A percentile compares a stretch with the other conserved stretches of the same genome.
phyloP scores from a whole-genome alignment of 2,888 invertebrate genomes.

The Megaustenia siamemsis region DNA sequence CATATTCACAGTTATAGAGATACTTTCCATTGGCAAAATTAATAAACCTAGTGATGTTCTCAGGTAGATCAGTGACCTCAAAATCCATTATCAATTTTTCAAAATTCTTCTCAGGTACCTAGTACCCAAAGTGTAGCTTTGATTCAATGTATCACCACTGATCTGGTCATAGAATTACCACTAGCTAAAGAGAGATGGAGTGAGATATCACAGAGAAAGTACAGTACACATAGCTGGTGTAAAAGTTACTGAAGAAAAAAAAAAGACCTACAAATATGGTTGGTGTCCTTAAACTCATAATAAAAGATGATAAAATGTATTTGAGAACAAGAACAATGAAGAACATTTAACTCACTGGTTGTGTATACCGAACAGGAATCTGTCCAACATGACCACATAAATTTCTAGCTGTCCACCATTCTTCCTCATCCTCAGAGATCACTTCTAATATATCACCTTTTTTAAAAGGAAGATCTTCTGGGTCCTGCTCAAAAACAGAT shows the following conservation, averaged over 20 bases:
- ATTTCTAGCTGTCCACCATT: constrained; percentile 99
- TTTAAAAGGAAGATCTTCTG: constrained; percentile 96
- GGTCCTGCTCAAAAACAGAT: constrained; percentile 84
- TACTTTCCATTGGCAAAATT: too few relatives aligned
- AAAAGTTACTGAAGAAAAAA: neutral
- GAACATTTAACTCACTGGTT: constrained; percentile 7
- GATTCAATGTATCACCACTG: too few relatives aligned
- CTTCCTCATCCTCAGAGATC: constrained; percentile 96
- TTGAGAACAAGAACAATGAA: neutral
- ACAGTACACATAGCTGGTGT: too few relatives aligned
- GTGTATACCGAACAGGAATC: constrained; percentile 87
- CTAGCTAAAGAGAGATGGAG: too few relatives aligned
- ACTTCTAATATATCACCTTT: constrained; percentile 95
- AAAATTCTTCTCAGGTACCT: too few relatives aligned
- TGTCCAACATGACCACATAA: constrained; percentile 91
- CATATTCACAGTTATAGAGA: too few relatives aligned
- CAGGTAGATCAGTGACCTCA: too few relatives aligned
- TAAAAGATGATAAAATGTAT: neutral
- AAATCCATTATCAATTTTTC: too few relatives aligned
- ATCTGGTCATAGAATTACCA: too few relatives aligned
- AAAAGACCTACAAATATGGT: neutral
- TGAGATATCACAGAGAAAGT: too few relatives aligned
- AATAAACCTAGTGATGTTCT: too few relatives aligned
- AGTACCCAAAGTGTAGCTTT: too few relatives aligned
- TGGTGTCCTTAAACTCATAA: neutral